A percentile compares a stretch with the other conserved stretches of the same genome.
Evolutionary conservation across 1,140 invertebrate genomes (phyloP).

Genomic region (Zaprionus davidi): DNA sequence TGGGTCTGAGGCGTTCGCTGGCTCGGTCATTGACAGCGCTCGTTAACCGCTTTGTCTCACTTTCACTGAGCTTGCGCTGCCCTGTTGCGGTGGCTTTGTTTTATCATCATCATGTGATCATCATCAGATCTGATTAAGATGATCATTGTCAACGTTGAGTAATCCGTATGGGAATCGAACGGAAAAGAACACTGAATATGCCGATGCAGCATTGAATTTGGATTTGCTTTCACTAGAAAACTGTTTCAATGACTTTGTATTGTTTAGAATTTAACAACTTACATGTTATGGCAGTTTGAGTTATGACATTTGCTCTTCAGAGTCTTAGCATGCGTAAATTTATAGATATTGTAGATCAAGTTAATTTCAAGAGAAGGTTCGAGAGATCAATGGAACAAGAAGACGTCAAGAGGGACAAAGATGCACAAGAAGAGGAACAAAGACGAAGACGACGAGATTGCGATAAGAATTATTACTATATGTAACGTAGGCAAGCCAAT

Average conservation of each 20-base stretch:
- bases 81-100: background rate
- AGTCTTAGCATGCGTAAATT: too few species aligned
- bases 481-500: too few species aligned
- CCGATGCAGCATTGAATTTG: background rate
- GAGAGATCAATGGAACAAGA: too few species aligned
- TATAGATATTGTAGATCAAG: too few species aligned
- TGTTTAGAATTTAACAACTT: background rate
- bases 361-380: too few species aligned
- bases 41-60: slow-evolving; percentile 25
- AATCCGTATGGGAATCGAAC: background rate
- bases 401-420: too few species aligned
- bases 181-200: background rate
- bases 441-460: too few species aligned
- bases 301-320: too few species aligned
- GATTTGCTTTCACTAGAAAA: background rate
- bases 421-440: too few species aligned
- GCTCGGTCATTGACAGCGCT: slow-evolving; percentile 34
- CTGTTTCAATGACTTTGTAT: background rate
- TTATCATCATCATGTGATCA: slow-evolving; percentile 8
- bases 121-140: slow-evolving; percentile 8
- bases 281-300: too few species aligned
- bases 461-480: too few species aligned
- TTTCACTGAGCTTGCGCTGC: slow-evolving; percentile 31
- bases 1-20: slow-evolving; percentile 2
- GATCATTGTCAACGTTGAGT: slow-evolving; percentile 18